Base-by-base conservation (phyloP, 2,113 vertebrate genomes). In the Aleadryas rufinucha region DNA sequence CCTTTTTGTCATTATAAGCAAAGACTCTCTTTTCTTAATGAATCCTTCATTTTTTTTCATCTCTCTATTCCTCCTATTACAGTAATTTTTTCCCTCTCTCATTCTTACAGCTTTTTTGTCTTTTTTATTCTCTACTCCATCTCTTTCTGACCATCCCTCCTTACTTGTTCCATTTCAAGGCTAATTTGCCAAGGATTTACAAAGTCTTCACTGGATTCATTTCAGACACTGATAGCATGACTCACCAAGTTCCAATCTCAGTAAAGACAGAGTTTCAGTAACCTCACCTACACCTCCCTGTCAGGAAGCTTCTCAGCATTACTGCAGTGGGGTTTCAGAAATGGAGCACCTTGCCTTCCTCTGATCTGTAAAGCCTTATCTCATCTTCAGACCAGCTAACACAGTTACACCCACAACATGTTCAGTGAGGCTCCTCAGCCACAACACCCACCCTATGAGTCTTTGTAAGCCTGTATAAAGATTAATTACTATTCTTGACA, bases 31-130 rank as follows among this genome's bases (percentile, higher is more conserved):
- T 63, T 53, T 71, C n/a, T 8, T 60, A 57, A 76, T 31, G 6
- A 94, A 83, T 37, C 16, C 28, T 71, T 89, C 53, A 18, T 90
- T 10, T 3, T 12, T n/a, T 37, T 30, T 4, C 74, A 41, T 20
- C 24, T 85, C 33, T 24, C 14, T 89, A 30, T 65, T 87, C 21
- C 8, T 69, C 13, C 26, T 42, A 6, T 59, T 35, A 84, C 16
- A 84, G 28, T 52, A 24, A 4, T 31, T 66, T 14, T 1, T 4
- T 0, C 6, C 4, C 13, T 5, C 23, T 57, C 31, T 47, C 2
- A 63, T 44, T 94, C 75, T 64, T 50, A 41, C 15, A 11, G 41
- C 0, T 42, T 70, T 85, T 92, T 93, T 47, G 5, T 16, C 33
- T 64, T 84, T 89, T 69, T 33, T 81, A 0, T 57, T 92, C 12